phyloP scores from a whole-genome alignment of 2,797 vertebrate species.

The Pseudochaenichthys georgianus region DNA sequence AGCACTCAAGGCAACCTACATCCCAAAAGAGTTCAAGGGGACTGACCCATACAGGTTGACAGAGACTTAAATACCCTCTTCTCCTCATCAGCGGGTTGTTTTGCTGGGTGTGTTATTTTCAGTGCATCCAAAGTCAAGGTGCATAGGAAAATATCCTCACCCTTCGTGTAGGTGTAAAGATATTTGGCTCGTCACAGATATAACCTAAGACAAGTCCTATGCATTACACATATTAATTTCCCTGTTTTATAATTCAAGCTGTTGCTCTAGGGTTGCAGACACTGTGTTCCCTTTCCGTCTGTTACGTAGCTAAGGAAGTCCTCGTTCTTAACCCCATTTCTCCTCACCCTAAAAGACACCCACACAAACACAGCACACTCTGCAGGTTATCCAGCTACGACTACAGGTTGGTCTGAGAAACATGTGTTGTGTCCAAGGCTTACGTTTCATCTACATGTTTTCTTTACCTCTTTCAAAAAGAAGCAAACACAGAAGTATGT shows the following conservation, averaged over 20 bases:
- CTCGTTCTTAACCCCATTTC: constrained; percentile 62
- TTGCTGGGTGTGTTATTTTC: constrained; percentile 23
- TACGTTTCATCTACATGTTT: constrained; percentile 12
- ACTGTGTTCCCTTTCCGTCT: constrained; percentile 52
- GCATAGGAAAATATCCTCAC: background rate
- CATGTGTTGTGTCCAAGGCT: constrained; percentile 14
- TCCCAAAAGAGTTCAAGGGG: constrained; percentile 13
- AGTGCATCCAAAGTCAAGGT: constrained; percentile 12
- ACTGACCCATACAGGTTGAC: constrained; percentile 20
- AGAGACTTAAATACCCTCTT: constrained; percentile 22
- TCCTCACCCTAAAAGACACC: constrained; percentile 28
- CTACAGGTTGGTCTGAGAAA: background rate
- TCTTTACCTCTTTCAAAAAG: constrained; percentile 6
- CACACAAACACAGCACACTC: constrained; percentile 15
- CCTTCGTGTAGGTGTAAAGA: background rate
- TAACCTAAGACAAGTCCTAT: constrained; percentile 14
- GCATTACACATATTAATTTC: constrained; percentile 55
- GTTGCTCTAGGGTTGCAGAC: constrained; percentile 67
- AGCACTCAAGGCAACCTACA: background rate
- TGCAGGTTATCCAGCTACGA: background rate
- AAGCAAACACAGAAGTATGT: background rate
- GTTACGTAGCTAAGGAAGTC: constrained; percentile 4
- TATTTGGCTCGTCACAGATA: constrained; percentile 24
- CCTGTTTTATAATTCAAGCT: constrained; percentile 77
- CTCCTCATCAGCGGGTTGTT: constrained; percentile 31